These are phyloP conservation scores for Pampus argenteus DNA, from an alignment of 2,797 vertebrate species.

Conservation along the genomic window DNA sequence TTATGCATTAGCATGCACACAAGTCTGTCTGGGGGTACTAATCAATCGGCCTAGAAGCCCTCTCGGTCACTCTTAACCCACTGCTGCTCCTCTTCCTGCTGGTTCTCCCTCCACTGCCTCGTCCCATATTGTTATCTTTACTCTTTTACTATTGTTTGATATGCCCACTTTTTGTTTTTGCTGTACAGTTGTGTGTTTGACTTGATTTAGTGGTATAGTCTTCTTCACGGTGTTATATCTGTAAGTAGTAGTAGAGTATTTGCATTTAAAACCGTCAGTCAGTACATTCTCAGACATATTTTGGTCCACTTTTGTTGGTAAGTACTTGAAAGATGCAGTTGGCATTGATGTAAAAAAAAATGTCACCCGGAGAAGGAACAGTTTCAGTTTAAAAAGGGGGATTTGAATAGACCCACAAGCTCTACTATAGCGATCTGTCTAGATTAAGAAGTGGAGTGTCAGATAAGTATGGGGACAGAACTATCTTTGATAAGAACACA, in stretches of 20 bases:
- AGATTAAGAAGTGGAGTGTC: conserved; percentile 58
- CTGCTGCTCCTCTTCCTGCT: conserved; percentile 33
- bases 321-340: conserved; percentile 32
- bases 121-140: conserved; percentile 6
- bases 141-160: conserved; percentile 45
- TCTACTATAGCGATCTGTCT: conserved; percentile 40
- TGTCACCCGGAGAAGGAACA: conserved; percentile 38
- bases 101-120: conserved; percentile 2
- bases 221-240: conserved; percentile 22
- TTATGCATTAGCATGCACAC: conserved; percentile 29
- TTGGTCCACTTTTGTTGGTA: neutral
- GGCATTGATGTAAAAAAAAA: conserved; percentile 52
- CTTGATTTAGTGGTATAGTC: conserved; percentile 19
- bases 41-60: conserved; percentile 30
- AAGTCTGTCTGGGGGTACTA: conserved; percentile 29
- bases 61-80: conserved; percentile 30
- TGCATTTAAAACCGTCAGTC: conserved; percentile 11
- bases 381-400: conserved; percentile 32
- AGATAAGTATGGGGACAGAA: conserved; percentile 54
- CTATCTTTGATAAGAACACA: conserved; percentile 54
- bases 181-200: conserved; percentile 35
- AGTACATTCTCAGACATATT: neutral
- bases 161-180: conserved; percentile 26
- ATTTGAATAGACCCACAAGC: conserved; percentile 45
- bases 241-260: conserved; percentile 41